These are phyloP conservation scores for Allacma fusca DNA, from an alignment of 2,888 invertebrate genomes.

Conservation along the genomic window DNA sequence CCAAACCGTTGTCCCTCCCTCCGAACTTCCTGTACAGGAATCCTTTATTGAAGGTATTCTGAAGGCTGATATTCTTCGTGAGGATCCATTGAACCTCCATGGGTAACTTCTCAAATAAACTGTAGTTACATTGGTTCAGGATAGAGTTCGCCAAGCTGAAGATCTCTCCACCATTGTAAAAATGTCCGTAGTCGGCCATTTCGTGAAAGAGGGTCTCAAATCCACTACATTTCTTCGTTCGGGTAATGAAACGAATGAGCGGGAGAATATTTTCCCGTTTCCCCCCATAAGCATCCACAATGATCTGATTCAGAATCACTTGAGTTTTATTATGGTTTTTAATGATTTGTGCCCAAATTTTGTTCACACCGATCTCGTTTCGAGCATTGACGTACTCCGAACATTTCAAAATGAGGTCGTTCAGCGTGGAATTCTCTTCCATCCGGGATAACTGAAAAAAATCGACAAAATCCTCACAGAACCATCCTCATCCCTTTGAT, in stretches of 20 bases:
- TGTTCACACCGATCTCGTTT: conserved; percentile 28
- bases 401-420: conserved; percentile 24
- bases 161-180: conserved; percentile 33
- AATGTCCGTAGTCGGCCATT: conserved; percentile 39
- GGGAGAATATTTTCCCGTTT: conserved; percentile 32
- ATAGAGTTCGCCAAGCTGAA: conserved; percentile 34
- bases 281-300: conserved; percentile 29
- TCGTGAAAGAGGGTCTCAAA: conserved; percentile 36
- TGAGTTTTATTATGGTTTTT: conserved; percentile 15
- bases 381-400: conserved; percentile 26
- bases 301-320: conserved; percentile 25
- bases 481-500: too few relatives aligned
- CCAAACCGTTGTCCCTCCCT: conserved; percentile 21
- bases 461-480: too few relatives aligned
- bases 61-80: conserved; percentile 27
- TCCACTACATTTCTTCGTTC: conserved; percentile 21
- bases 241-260: conserved; percentile 29
- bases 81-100: conserved; percentile 24
- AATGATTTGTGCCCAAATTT: conserved; percentile 23
- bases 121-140: conserved; percentile 4
- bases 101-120: conserved; percentile 33
- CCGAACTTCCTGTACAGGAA: conserved; percentile 24
- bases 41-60: conserved; percentile 37
- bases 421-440: conserved; percentile 18
- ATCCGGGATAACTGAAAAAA: conserved; percentile 25